A percentile compares a stretch with the other conserved stretches of the same genome.
phyloP scores from a whole-genome alignment of 2,888 invertebrate genomes.

The Endotricha flammealis region DNA sequence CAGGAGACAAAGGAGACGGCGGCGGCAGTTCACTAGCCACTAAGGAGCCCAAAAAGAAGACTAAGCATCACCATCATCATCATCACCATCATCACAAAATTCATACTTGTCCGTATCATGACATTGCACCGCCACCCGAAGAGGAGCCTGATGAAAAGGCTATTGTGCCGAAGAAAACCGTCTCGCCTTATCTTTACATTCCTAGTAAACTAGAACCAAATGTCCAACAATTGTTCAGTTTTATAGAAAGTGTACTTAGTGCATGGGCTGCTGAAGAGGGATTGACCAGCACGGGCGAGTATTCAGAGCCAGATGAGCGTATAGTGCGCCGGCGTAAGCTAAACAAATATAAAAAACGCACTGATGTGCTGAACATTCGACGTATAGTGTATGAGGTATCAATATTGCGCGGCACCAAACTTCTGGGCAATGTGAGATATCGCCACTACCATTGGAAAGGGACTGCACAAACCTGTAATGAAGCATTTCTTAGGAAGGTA shows the following conservation, averaged over 20 bases:
- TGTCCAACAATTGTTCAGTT: constrained; percentile 89
- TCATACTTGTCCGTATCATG: constrained; percentile 68
- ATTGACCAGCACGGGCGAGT: constrained; percentile 84
- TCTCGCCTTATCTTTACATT: constrained; percentile 73
- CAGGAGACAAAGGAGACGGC: constrained; percentile 57
- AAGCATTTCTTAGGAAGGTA: constrained; percentile 92
- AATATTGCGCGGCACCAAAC: constrained; percentile 81
- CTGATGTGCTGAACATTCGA: constrained; percentile 82
- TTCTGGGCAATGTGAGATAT: constrained; percentile 83
- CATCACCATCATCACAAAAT: constrained; percentile 67
- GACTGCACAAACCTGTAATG: constrained; percentile 92
- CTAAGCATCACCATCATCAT: constrained; percentile 61
- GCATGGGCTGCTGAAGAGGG: constrained; percentile 88
- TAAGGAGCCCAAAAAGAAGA: constrained; percentile 53
- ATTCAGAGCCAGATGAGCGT: constrained; percentile 85
- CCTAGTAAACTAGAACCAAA: constrained; percentile 83
- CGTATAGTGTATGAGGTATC: constrained; percentile 84
- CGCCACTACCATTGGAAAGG: constrained; percentile 91
- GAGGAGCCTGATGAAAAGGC: constrained; percentile 57
- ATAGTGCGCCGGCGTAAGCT: constrained; percentile 79
- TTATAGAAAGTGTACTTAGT: constrained; percentile 87
- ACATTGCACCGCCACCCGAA: constrained; percentile 52
- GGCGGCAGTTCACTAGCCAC: constrained; percentile 36
- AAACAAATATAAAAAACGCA: constrained; percentile 80
- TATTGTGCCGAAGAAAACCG: constrained; percentile 60